Evolutionary conservation across 2,113 vertebrate species (phyloP), one percentile per base, ranked within the genome.

Genomic region (Coptodon rendalli): DNA sequence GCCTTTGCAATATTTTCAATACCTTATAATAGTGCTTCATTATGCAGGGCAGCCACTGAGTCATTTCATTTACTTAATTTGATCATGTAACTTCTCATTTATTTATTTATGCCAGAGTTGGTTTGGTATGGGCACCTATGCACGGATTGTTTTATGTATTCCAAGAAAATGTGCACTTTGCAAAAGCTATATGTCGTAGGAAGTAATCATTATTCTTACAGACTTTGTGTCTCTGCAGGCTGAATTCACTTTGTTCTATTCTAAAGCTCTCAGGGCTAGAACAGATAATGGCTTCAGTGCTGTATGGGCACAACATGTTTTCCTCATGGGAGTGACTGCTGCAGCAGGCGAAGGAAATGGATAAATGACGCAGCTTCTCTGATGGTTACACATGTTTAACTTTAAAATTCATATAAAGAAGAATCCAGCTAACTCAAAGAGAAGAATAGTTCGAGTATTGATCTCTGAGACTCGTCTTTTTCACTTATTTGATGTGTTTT

Each of bases 391-490:
- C 40, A 71, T 79, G 87, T 79, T 57, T 57, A 80, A 88, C 86
- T 92, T 93, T 80, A 87, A 93, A 92, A 93, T 92, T 78, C 80
- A 91, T 93, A 56, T 89, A 84, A 86, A 87, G 22, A 66, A 56
- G 5, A 40, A 71, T 71, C 71, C 76, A 48, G 40, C 81, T 52
- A 56, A 80, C 9, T 84, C 73, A 40, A 54, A 68, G 19, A 29
- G 12, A 24, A 68, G 38, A 63, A 78, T 48, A 82, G 14, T 34
- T 27, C 2, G 10, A 57, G 29, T 81, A 86, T 85, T 79, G 81
- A 89, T 78, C n/a, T 83, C 45, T 22, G 9, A 87, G 73, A 86
- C 50, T 83, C 29, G 24, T 76, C 11, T 50, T 85, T 81, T 61
- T 52, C 78, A 79, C 14, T 40, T 61, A 19, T 19, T 43, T 40